These are phyloP conservation scores for Pocillopora verrucosa DNA, from an alignment of 64 coral and sea anemone genomes.

Conservation along the genomic window DNA sequence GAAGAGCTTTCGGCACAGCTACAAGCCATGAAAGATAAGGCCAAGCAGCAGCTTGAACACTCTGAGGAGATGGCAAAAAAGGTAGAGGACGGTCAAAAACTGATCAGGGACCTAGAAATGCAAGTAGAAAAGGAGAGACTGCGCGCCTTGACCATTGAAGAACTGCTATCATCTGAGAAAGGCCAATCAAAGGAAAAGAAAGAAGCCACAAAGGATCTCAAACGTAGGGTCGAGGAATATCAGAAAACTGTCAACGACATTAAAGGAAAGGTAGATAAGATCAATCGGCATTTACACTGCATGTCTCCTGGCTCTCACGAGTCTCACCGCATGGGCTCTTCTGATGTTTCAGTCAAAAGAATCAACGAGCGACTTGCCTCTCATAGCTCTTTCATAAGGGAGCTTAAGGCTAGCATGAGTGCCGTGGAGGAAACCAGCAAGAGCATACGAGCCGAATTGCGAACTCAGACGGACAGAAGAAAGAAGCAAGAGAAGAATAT, in stretches of 20 bases:
- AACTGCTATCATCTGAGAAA: slow-evolving; percentile 68
- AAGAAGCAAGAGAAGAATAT: slow-evolving; percentile 83
- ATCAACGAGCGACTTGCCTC: slow-evolving; percentile 55
- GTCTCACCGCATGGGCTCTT: background rate
- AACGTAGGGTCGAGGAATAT: slow-evolving; percentile 84
- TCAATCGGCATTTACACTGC: slow-evolving; percentile 78
- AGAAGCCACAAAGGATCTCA: slow-evolving; percentile 75
- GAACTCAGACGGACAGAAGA: slow-evolving; percentile 57
- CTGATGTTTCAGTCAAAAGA: slow-evolving; percentile 50
- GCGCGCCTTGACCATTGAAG: slow-evolving; percentile 75
- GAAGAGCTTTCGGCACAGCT: slow-evolving; percentile 51
- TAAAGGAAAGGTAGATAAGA: slow-evolving; percentile 80
- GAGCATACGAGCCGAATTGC: slow-evolving; percentile 52
- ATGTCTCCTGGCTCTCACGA: slow-evolving; percentile 67
- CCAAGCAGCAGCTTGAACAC: slow-evolving; percentile 57
- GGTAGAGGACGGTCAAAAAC: slow-evolving; percentile 80
- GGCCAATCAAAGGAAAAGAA: slow-evolving; percentile 66
- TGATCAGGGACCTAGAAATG: slow-evolving; percentile 79
- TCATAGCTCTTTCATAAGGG: slow-evolving; percentile 64
- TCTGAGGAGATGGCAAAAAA: slow-evolving; percentile 85
- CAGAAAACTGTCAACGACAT: slow-evolving; percentile 81
- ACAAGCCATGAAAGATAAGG: slow-evolving; percentile 58
- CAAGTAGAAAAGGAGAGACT: slow-evolving; percentile 78
- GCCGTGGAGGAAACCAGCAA: slow-evolving; percentile 73
- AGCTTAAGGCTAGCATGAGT: slow-evolving; percentile 69